Base-by-base conservation (phyloP, 2,113 vertebrate species). In the Cnemophilus loriae region DNA sequence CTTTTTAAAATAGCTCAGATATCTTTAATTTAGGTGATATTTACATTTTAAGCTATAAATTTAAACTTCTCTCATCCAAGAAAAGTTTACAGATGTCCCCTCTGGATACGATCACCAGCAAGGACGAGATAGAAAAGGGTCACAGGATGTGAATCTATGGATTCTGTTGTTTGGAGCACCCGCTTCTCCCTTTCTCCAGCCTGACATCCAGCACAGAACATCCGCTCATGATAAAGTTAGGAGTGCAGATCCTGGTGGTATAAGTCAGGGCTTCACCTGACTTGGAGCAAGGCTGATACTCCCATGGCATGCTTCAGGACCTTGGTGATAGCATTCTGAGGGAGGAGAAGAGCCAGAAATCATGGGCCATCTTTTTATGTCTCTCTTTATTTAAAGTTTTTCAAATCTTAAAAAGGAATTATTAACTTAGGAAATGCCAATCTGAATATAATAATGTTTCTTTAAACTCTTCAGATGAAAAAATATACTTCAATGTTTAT, bases 321-420 rank as follows among this genome's bases (percentile, higher is more conserved):
- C 12, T 68, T 33, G 14, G 17, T 56, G 21, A 30, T 33, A 80
- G 8, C 14, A 56, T 50, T 55, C 59, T 24, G 2, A 21, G 10
- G 5, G 5, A 68, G 8, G 3, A 89, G 11, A 68, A 57, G 52
- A 65, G 27, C 9, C 18, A 21, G 28, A 55, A 81, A 81, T 37
- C 68, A 59, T 9, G 32, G 10, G 6, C 1, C 1, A 1, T 2
- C 28, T 56, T 49, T 60, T 59, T 12, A n/a, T 5, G 2, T 10
- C 4, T 63, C 13, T 44, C 13, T 68, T 47, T 61, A 39, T 57
- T 57, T 82, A 27, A 42, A 49, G 10, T 41, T 89, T 87, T 93
- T 81, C 16, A 67, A 59, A 67, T 6, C 24, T 63, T 63, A 19
- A 67, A 57, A 41, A 67, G 6, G 17, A 61, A 60, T 46, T 70